phyloP scores from a whole-genome alignment of 2,888 invertebrate species.

The Psococerastis gibbosa region DNA sequence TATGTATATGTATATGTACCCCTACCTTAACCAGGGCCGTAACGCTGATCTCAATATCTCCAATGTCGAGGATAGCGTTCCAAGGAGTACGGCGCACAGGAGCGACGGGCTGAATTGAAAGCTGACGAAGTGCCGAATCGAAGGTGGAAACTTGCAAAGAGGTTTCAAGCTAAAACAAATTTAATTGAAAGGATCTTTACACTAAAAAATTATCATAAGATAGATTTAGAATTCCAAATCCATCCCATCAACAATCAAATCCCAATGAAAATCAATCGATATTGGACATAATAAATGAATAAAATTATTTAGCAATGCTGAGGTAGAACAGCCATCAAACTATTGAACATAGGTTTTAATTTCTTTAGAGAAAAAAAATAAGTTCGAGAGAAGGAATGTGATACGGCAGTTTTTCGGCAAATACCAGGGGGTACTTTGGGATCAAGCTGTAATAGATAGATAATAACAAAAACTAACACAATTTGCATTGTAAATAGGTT shows the following conservation, averaged over 20 bases:
- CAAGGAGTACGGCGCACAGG: background rate
- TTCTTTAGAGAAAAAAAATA: background rate
- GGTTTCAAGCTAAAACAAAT: background rate
- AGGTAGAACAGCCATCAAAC: background rate
- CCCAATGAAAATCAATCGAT: no score
- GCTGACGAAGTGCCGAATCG: background rate
- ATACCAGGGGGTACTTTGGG: no score
- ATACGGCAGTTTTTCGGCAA: no score
- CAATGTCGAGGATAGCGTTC: conserved; percentile 5
- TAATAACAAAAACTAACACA: no score
- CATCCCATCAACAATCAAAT: no score
- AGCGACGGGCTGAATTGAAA: background rate
- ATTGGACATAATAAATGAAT: no score
- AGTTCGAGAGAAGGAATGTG: no score
- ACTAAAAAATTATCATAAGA: background rate
- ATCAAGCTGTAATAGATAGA: no score
- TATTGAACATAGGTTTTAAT: background rate
- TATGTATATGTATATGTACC: no score
- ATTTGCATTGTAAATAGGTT: no score
- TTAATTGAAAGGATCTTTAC: background rate
- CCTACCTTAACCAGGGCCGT: background rate
- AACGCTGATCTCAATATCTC: background rate
- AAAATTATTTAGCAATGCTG: no score
- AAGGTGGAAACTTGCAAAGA: background rate
- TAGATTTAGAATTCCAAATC: background rate